Percentiles rank a stretch among this genome's conserved stretches.
Conservation (phyloP, 2,113 vertebrate genomes). For the Tursiops truncatus region DNA sequence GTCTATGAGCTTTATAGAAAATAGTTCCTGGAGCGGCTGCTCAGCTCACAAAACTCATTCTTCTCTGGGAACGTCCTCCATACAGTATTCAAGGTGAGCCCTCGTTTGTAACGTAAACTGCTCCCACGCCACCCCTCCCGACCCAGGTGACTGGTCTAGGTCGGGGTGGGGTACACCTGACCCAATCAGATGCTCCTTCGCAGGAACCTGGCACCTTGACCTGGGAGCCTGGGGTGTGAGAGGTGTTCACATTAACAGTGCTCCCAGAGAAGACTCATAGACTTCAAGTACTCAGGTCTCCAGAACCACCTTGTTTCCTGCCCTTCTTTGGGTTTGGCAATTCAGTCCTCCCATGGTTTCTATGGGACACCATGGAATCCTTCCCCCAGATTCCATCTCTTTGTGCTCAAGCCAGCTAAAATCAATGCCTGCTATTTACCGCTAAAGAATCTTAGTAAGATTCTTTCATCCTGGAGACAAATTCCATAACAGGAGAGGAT, state of each 20-base stretch:
- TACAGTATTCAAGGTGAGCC: not conserved
- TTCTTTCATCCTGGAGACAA: not conserved
- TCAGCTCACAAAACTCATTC: not conserved
- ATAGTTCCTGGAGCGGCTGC: not conserved
- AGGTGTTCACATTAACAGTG: not conserved
- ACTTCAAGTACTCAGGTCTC: not conserved
- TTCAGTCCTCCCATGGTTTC: not conserved
- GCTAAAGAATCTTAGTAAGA: not conserved
- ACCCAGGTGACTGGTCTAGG: not conserved
- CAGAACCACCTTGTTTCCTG: not conserved
- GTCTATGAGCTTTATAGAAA: not conserved
- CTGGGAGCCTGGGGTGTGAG: not conserved
- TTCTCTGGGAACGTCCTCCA: not conserved
- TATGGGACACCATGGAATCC: not conserved
- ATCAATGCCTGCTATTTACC: not conserved
- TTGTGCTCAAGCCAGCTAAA: not conserved
- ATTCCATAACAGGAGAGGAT: not conserved
- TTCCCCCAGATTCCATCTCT: not conserved
- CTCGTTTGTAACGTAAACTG: not conserved
- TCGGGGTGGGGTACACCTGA: not conserved
- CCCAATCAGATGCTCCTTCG: not conserved
- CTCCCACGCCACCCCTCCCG: rapidly evolving
- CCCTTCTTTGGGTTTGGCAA: not conserved
- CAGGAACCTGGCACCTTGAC: not conserved
- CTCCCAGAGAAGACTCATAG: not conserved